A percentile compares a stretch with the other conserved stretches of the same genome.
Evolutionary conservation across 2,888 invertebrate genomes (phyloP).

Genomic region (Sussaba pulchella): DNA sequence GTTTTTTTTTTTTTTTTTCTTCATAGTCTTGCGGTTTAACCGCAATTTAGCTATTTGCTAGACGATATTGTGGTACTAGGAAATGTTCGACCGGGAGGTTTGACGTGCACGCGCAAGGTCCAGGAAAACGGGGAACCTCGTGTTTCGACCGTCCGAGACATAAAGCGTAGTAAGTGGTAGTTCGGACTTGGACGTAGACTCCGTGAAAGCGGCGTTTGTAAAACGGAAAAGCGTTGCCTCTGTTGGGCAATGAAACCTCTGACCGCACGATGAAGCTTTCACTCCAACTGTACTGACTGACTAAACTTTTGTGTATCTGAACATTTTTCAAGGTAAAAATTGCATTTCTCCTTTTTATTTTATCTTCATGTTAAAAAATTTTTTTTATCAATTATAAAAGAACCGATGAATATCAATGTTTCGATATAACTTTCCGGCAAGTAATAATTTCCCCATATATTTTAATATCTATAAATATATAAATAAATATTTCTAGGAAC

Average conservation of each 20-base stretch:
- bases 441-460: too few relatives aligned
- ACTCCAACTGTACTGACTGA: background rate
- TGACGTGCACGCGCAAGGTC: background rate
- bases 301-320: too few relatives aligned
- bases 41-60: slow-evolving; percentile 2
- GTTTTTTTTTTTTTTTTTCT: slow-evolving; percentile 13
- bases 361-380: too few relatives aligned
- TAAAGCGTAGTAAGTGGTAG: slow-evolving; percentile 8
- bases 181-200: background rate
- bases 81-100: slow-evolving; percentile 13
- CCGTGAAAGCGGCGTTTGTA: background rate
- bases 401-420: too few relatives aligned
- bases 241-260: background rate
- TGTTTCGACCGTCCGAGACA: background rate
- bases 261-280: background rate
- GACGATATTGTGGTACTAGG: slow-evolving; percentile 8
- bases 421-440: too few relatives aligned
- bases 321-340: background rate
- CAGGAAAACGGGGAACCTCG: background rate
- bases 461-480: too few relatives aligned
- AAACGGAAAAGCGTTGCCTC: background rate
- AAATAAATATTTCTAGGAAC: too few relatives aligned
- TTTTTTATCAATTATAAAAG: too few relatives aligned
- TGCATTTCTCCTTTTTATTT: too few relatives aligned
- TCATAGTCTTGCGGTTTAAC: slow-evolving; percentile 31